Conservation (phyloP, 1,140 invertebrate species). For the Fopius arisanus region DNA sequence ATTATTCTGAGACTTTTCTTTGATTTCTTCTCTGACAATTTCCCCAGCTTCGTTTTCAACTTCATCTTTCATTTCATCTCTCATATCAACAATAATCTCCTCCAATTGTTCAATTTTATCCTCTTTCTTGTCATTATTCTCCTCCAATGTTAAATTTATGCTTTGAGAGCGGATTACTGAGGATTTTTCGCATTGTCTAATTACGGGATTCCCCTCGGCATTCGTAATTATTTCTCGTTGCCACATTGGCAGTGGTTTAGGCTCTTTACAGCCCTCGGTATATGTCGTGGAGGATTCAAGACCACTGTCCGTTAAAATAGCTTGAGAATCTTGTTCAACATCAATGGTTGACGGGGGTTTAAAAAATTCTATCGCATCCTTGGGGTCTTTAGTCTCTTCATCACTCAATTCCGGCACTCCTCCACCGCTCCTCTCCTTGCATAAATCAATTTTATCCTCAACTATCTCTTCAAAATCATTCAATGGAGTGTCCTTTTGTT, state of each 20-base stretch:
- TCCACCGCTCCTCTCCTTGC: not conserved
- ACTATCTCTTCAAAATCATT: not conserved
- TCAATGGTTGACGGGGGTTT: slow-evolving; percentile 28
- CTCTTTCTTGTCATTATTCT: not conserved
- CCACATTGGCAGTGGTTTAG: slow-evolving; percentile 27
- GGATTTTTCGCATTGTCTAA: not conserved
- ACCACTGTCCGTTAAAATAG: slow-evolving; percentile 34
- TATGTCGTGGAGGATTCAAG: slow-evolving; percentile 36
- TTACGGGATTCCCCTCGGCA: not conserved
- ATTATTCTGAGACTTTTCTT: not conserved
- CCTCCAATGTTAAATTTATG: not conserved
- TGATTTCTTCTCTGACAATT: not conserved
- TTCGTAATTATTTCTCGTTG: slow-evolving; percentile 7
- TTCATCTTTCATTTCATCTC: not conserved
- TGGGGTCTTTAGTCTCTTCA: slow-evolving; percentile 10
- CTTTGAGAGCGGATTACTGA: not conserved
- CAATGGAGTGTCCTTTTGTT: not conserved
- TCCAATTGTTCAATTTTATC: not conserved
- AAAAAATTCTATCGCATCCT: not conserved
- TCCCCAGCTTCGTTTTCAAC: not conserved
- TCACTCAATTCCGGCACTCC: slow-evolving; percentile 1
- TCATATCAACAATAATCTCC: not conserved
- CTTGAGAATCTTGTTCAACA: slow-evolving; percentile 29
- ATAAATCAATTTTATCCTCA: not conserved
- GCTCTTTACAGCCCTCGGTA: slow-evolving; percentile 25